Conservation (phyloP, 2,113 vertebrate species). For the Hydrolagus affinis region DNA sequence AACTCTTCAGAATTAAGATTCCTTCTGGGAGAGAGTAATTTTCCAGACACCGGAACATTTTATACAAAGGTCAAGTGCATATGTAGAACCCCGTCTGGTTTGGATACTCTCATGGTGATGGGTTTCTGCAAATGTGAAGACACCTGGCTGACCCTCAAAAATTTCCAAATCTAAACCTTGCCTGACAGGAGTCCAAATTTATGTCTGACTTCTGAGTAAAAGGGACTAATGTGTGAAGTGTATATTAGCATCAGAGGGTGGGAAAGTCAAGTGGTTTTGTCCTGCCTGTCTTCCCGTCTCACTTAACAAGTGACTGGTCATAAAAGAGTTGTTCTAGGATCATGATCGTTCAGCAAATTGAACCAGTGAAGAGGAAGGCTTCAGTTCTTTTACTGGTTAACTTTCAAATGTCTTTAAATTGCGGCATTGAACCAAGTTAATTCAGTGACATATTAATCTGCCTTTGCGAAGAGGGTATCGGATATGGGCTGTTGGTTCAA, state of each 20-base stretch:
- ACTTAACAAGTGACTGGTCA: neutral
- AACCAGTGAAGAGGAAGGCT: neutral
- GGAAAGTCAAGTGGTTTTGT: constrained; percentile 4
- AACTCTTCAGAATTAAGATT: too few relatives aligned
- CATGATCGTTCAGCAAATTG: neutral
- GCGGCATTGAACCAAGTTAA: neutral
- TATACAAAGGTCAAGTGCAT: too few relatives aligned
- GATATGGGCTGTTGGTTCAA: neutral
- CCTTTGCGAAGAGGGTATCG: neutral
- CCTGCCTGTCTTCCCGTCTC: neutral
- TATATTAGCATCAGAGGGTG: neutral
- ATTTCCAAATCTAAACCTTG: too few relatives aligned
- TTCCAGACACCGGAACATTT: too few relatives aligned
- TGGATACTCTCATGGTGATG: too few relatives aligned
- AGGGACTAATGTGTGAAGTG: neutral
- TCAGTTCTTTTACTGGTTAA: neutral
- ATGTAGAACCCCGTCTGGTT: too few relatives aligned
- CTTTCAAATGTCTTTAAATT: neutral
- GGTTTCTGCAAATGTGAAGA: too few relatives aligned
- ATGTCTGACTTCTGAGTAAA: neutral
- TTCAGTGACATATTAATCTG: neutral
- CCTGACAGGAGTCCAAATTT: neutral
- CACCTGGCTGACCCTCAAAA: too few relatives aligned
- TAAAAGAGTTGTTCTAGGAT: constrained; percentile 17
- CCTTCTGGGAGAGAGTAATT: too few relatives aligned